Evolutionary conservation across 2,888 invertebrate species (phyloP).

Genomic region (Aelia acuminata): DNA sequence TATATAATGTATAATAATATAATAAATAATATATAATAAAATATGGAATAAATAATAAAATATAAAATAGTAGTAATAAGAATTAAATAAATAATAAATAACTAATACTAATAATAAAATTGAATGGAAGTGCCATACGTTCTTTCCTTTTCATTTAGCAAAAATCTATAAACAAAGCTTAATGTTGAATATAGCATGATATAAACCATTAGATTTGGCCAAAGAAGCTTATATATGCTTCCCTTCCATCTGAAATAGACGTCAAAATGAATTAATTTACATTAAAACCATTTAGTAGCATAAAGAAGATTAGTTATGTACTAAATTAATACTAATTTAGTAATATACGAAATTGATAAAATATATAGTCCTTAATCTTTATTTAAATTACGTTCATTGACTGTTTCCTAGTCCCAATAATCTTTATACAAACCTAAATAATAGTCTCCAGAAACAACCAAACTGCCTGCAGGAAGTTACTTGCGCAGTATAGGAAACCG

Average conservation of each 20-base stretch:
- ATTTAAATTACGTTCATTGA: no score
- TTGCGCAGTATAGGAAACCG: slow-evolving; percentile 69
- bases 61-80: no score
- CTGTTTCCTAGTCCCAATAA: not conserved
- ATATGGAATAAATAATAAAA: no score
- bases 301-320: not conserved
- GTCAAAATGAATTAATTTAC: not conserved
- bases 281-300: not conserved
- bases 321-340: no score
- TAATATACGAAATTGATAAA: no score
- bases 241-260: slow-evolving; percentile 69
- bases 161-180: slow-evolving; percentile 69
- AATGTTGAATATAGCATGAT: slow-evolving; percentile 69
- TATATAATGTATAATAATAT: no score
- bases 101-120: slow-evolving; percentile 50
- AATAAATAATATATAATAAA: no score
- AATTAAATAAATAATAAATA: not conserved
- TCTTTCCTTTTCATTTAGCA: slow-evolving; percentile 68
- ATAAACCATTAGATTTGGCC: slow-evolving; percentile 70
- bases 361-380: not conserved
- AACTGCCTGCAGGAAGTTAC: slow-evolving; percentile 69
- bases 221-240: slow-evolving; percentile 71
- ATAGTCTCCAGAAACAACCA: slow-evolving; percentile 69
- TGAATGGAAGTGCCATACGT: slow-evolving; percentile 67
- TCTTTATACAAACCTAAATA: slow-evolving; percentile 68